These are phyloP conservation scores for Leucania comma DNA, from an alignment of 2,888 invertebrate species.

Conservation along the genomic window DNA sequence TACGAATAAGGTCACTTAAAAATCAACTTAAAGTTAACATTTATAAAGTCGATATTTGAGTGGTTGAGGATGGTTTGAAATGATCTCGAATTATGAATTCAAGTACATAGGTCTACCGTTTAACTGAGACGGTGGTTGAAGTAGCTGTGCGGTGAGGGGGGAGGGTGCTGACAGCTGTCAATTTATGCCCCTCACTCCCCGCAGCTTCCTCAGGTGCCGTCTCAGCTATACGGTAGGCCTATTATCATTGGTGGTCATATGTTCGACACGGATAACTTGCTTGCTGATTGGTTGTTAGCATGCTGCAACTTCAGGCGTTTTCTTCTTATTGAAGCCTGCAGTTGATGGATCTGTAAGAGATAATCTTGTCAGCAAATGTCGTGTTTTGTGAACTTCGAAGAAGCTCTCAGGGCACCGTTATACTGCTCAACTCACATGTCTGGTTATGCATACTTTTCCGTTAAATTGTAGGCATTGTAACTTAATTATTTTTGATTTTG, in stretches of 20 bases:
- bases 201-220: neutral
- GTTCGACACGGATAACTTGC: conserved; percentile 33
- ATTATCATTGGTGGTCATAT: conserved; percentile 10
- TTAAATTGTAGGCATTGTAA: no score
- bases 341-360: conserved; percentile 71
- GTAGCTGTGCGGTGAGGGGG: neutral
- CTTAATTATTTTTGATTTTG: no score
- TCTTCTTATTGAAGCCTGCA: conserved; percentile 74
- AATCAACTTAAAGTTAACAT: neutral
- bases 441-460: no score
- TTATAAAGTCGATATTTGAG: neutral
- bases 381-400: no score
- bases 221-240: neutral
- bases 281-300: conserved; percentile 69
- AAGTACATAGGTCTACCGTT: neutral
- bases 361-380: neutral
- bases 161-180: neutral
- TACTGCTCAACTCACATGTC: no score
- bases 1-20: neutral
- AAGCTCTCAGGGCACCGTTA: no score
- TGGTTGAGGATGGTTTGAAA: neutral
- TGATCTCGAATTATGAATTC: neutral
- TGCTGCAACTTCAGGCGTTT: conserved; percentile 74
- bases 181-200: neutral
- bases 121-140: neutral